phyloP scores from a whole-genome alignment of 1,140 invertebrate species.

The Diabrotica undecimpunctata region DNA sequence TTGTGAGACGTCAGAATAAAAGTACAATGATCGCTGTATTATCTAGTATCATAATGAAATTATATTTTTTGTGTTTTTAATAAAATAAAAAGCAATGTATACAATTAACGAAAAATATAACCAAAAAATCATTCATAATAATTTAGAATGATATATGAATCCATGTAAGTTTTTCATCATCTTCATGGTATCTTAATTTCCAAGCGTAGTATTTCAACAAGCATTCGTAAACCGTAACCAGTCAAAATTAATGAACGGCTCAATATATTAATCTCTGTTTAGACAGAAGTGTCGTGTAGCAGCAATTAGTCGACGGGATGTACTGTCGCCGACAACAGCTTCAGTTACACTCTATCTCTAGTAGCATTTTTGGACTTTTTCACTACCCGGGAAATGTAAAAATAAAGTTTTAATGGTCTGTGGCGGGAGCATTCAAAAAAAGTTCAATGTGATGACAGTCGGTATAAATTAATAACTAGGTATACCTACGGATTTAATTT shows the following conservation, averaged over 20 bases:
- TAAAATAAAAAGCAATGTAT: no score
- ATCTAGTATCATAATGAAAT: no score
- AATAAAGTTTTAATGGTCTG: slow-evolving; percentile 10
- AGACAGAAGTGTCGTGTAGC: slow-evolving; percentile 30
- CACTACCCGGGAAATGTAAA: slow-evolving; percentile 12
- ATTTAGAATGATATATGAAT: neutral
- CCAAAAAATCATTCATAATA: neutral
- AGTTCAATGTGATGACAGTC: neutral
- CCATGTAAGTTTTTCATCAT: neutral
- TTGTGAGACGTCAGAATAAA: no score
- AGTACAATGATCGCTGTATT: no score
- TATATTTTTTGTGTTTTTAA: no score
- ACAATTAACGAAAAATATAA: no score
- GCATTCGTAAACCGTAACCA: slow-evolving; percentile 3
- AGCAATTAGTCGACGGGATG: slow-evolving; percentile 29
- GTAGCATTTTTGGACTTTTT: neutral
- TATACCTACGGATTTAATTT: no score
- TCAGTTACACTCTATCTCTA: slow-evolving; percentile 2
- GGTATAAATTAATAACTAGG: neutral
- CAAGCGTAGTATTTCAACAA: slow-evolving; percentile 15
- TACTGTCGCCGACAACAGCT: slow-evolving; percentile 19
- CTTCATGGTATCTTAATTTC: slow-evolving; percentile 11
- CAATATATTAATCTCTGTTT: slow-evolving; percentile 30
- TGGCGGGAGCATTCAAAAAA: neutral
- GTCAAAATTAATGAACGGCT: slow-evolving; percentile 18